A percentile compares a stretch with the other conserved stretches of the same genome.
Conservation (phyloP, 2,797 vertebrate genomes). For the Hemitrygon akajei region DNA sequence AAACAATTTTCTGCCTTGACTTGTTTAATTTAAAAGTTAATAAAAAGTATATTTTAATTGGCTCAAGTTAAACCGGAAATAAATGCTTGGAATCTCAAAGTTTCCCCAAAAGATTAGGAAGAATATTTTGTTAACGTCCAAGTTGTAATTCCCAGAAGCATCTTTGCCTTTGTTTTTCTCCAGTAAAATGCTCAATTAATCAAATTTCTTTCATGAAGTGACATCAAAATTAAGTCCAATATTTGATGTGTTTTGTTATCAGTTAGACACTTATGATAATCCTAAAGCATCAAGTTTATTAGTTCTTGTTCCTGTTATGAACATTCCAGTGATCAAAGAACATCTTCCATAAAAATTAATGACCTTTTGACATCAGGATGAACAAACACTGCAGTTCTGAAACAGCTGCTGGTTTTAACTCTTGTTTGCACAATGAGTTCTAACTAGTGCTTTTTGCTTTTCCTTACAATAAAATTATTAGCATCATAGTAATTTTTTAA, state of each 20-base stretch:
- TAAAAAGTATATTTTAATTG: background rate
- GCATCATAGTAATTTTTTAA: too few relatives aligned
- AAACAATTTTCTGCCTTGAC: background rate
- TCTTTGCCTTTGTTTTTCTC: background rate
- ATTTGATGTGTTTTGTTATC: background rate
- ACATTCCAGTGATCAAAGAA: background rate
- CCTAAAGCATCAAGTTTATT: background rate
- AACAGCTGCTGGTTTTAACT: background rate
- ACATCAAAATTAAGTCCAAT: background rate
- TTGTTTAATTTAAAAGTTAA: background rate
- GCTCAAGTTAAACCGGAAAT: background rate
- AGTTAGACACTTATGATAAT: background rate
- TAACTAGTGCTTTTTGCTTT: too few relatives aligned
- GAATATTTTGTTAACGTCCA: background rate
- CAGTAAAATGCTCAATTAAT: background rate
- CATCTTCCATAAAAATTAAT: background rate
- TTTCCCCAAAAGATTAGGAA: background rate
- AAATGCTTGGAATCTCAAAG: background rate
- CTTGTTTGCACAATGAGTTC: too few relatives aligned
- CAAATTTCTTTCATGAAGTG: background rate
- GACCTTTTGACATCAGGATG: background rate
- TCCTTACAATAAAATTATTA: too few relatives aligned
- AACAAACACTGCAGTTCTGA: background rate
- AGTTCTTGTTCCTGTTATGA: background rate
- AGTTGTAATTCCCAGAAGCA: background rate